Evolutionary conservation across 1,140 invertebrate species (phyloP).

Genomic region (Euwallacea similis): DNA sequence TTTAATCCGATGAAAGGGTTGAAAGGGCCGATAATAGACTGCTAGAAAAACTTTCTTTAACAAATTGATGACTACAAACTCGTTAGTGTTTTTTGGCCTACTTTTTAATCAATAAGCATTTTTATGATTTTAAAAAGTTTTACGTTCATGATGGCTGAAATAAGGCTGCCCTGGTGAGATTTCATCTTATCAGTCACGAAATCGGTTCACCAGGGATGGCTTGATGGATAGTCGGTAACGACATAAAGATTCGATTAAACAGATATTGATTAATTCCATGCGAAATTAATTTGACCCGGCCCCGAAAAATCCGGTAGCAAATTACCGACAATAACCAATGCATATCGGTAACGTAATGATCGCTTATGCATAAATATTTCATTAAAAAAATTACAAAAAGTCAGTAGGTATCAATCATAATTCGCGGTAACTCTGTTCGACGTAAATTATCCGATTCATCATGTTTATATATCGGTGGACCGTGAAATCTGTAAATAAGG

Average conservation of each 20-base stretch:
- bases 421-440: slow-evolving; percentile 14
- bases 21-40: slow-evolving; percentile 23
- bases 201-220: neutral
- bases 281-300: slow-evolving; percentile 19
- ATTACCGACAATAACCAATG: slow-evolving; percentile 21
- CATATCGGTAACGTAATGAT: slow-evolving; percentile 28
- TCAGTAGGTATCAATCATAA: slow-evolving; percentile 25
- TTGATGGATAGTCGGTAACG: slow-evolving; percentile 1
- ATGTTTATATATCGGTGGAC: slow-evolving; percentile 28
- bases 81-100: slow-evolving; percentile 20
- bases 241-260: slow-evolving; percentile 10
- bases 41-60: slow-evolving; percentile 22
- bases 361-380: slow-evolving; percentile 35
- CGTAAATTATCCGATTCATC: slow-evolving; percentile 32
- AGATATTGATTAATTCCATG: slow-evolving; percentile 17
- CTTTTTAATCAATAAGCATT: slow-evolving; percentile 12
- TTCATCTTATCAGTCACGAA: neutral
- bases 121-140: neutral
- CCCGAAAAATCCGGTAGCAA: slow-evolving; percentile 24
- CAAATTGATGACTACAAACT: slow-evolving; percentile 28
- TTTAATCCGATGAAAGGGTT: slow-evolving; percentile 34
- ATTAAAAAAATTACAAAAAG: slow-evolving; percentile 29
- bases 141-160: neutral
- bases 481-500: slow-evolving; percentile 28
- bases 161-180: neutral